phyloP scores from a whole-genome alignment of 2,888 invertebrate species.

The Sesia apiformis region DNA sequence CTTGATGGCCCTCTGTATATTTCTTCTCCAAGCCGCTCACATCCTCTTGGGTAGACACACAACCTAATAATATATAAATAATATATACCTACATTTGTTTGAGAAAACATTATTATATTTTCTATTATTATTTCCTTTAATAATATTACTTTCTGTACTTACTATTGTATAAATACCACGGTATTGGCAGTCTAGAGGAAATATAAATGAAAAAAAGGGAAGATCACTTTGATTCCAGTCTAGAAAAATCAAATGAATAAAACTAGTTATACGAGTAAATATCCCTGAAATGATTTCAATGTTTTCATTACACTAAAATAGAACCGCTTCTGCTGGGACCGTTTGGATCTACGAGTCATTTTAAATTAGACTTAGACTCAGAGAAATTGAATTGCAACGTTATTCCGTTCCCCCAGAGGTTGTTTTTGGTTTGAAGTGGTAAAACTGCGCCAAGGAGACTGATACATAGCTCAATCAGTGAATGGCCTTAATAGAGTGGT shows the following conservation, averaged over 20 bases:
- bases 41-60: too few relatives aligned
- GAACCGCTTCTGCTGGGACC: neutral
- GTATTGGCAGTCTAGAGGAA: too few relatives aligned
- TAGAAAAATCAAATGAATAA: neutral
- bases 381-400: neutral
- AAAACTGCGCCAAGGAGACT: conserved; percentile 15
- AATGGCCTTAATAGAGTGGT: conserved; percentile 27
- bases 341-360: neutral
- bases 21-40: too few relatives aligned
- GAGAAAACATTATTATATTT: too few relatives aligned
- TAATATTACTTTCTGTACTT: too few relatives aligned
- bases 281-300: neutral
- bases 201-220: too few relatives aligned
- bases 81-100: too few relatives aligned
- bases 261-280: neutral
- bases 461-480: conserved; percentile 33
- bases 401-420: neutral
- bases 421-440: neutral
- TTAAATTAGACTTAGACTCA: neutral
- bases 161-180: too few relatives aligned
- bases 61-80: too few relatives aligned
- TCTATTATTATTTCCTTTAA: too few relatives aligned
- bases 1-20: too few relatives aligned
- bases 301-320: neutral
- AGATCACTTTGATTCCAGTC: too few relatives aligned